A percentile compares a stretch with the other conserved stretches of the same genome.
Conservation (phyloP, 2,797 vertebrate species). For the Siniperca undulata region DNA sequence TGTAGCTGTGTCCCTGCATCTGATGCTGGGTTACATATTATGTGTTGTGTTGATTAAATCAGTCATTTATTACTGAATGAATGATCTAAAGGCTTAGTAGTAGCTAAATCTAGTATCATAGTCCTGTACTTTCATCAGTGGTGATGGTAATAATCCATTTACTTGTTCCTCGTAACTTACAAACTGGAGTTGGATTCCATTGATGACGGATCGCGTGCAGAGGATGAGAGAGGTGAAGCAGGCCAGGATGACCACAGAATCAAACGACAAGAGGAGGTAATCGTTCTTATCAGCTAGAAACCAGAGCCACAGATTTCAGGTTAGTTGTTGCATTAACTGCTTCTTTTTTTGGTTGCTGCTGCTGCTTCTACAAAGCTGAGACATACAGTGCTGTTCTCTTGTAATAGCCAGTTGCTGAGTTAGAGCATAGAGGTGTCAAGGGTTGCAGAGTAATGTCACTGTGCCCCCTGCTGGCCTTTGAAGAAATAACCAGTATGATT, state of each 20-base stretch:
- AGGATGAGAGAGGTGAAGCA: conserved; percentile 91
- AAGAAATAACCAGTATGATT: background rate
- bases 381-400: background rate
- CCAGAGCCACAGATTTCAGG: conserved; percentile 15
- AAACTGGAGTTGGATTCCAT: conserved; percentile 91
- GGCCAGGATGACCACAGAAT: conserved; percentile 89
- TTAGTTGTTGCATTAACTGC: background rate
- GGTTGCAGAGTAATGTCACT: background rate
- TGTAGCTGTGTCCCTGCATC: background rate
- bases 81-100: background rate
- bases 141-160: background rate
- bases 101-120: background rate
- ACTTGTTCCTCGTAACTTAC: conserved; percentile 79
- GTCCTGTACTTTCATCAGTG: background rate
- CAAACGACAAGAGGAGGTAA: conserved; percentile 91
- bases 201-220: conserved; percentile 90
- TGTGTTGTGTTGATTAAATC: background rate
- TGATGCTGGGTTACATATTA: background rate
- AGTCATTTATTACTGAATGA: background rate
- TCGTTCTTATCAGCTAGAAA: conserved; percentile 89
- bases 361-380: background rate
- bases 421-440: background rate
- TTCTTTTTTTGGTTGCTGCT: too few relatives aligned
- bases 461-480: conserved; percentile 33
- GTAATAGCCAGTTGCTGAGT: background rate